A percentile compares a stretch with the other conserved stretches of the same genome.
Conservation (phyloP, 2,888 invertebrate genomes). For the Sabellastarte sp. region DNA sequence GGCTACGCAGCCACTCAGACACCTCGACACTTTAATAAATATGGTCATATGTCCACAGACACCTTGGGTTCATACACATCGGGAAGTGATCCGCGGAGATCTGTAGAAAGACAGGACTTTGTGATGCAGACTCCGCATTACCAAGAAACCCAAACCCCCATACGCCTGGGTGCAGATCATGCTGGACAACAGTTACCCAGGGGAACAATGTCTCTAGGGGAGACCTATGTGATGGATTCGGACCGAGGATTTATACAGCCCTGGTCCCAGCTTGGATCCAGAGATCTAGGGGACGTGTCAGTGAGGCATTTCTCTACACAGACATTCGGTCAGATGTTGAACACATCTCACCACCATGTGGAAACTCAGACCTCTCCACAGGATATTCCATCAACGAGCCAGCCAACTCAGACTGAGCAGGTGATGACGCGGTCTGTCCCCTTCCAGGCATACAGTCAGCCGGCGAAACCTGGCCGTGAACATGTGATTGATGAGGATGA, state of each 20-base stretch:
- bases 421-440: not conserved
- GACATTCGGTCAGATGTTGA: conserved; percentile 23
- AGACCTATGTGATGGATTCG: conserved; percentile 14
- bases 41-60: not conserved
- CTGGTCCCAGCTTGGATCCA: conserved; percentile 9
- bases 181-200: not conserved
- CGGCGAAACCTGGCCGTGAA: not conserved
- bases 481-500: not conserved
- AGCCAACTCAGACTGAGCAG: not conserved
- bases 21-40: not conserved
- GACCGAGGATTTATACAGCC: conserved; percentile 4
- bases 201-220: conserved; percentile 7
- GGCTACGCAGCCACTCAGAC: not conserved
- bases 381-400: not conserved
- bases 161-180: not conserved
- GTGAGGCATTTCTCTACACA: conserved; percentile 23
- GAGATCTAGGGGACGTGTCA: conserved; percentile 5
- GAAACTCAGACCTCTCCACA: conserved; percentile 3
- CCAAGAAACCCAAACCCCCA: conserved; percentile 15
- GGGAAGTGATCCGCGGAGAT: not conserved
- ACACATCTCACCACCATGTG: conserved; percentile 1
- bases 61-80: not conserved
- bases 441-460: not conserved
- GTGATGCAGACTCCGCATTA: conserved; percentile 7
- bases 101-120: not conserved